Evolutionary conservation across 2,888 invertebrate species (phyloP), one percentile per base, ranked within the genome.

Genomic region (Biston stratarius): DNA sequence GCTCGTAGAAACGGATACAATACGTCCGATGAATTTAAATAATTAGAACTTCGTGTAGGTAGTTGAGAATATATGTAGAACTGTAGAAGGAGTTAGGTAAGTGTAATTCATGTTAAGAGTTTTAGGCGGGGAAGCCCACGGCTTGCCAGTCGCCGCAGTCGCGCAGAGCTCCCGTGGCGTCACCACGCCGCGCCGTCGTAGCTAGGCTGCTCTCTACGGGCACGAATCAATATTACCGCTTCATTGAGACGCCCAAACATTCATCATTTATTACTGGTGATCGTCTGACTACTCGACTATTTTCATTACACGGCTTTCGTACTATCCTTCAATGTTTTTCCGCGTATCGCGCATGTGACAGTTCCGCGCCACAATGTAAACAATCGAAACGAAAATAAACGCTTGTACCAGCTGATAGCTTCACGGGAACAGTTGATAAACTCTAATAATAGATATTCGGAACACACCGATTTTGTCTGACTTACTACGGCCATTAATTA

Each of bases 81-180:
- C 64, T 73, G 71, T 59, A 64, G 61, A 57, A 64, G 74, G 69
- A 74, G 72, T 77, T 73, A 68, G 77, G 76, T 72, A 76, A n/a
- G n/a, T n/a, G n/a, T n/a, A n/a, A n/a, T n/a, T n/a, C n/a, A n/a
- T n/a, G n/a, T n/a, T 70, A 78, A 78, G 80, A 74, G n/a, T 78
- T 85, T 80, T 77, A 81, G 80, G 24, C 75, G 79, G 82, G 79
- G 80, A 80, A 79, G 81, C 81, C 78, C 80, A 74, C 72, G 5
- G 8, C 40, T 38, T 15, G 24, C 7, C 40, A 24, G 42, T 74
- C 74, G 75, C 84, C 83, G 85, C 91, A 92, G 92, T 92, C 87
- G 89, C 86, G 87, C 73, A 77, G 79, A 82, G 87, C 85, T 80
- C 79, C 79, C 89, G 89, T 72, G 85, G 87, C 83, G 88, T 82